Evolutionary conservation across 1,140 invertebrate genomes (phyloP).

Genomic region (Antheraea mylitta): DNA sequence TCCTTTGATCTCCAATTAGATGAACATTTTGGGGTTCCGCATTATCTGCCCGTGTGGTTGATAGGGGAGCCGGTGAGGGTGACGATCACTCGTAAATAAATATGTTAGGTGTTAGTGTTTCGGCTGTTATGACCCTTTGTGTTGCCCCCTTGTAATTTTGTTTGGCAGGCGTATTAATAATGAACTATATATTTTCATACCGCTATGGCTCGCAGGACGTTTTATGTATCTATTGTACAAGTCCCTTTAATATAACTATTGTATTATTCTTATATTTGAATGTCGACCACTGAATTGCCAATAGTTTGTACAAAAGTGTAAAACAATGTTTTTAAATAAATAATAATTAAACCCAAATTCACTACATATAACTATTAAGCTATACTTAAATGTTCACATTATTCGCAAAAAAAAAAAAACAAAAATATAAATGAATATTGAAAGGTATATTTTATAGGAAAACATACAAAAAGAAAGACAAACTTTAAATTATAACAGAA

Average conservation of each 20-base stretch:
- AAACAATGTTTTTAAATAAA: too few species aligned
- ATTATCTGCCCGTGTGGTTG: conserved; percentile 31
- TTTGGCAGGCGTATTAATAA: not conserved
- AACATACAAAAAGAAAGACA: not conserved
- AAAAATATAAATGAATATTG: not conserved
- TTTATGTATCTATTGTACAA: too few species aligned
- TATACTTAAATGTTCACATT: too few species aligned
- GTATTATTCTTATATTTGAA: too few species aligned
- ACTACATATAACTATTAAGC: too few species aligned
- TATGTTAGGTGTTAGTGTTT: conserved; percentile 40
- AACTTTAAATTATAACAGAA: not conserved
- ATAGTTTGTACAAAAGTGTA: too few species aligned
- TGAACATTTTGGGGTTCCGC: conserved; percentile 71
- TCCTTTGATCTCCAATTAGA: conserved; percentile 76
- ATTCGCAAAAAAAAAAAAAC: too few species aligned
- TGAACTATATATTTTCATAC: not conserved
- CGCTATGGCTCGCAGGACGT: too few species aligned
- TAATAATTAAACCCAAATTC: too few species aligned
- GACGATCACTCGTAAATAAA: conserved; percentile 44
- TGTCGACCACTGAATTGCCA: too few species aligned
- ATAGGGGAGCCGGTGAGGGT: conserved; percentile 39
- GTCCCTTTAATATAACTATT: too few species aligned
- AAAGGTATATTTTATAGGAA: not conserved
- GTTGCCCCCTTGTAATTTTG: conserved; percentile 6
- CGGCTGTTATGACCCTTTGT: conserved; percentile 18